Conservation (phyloP, 2,888 invertebrate species). For the Lysandra coridon region DNA sequence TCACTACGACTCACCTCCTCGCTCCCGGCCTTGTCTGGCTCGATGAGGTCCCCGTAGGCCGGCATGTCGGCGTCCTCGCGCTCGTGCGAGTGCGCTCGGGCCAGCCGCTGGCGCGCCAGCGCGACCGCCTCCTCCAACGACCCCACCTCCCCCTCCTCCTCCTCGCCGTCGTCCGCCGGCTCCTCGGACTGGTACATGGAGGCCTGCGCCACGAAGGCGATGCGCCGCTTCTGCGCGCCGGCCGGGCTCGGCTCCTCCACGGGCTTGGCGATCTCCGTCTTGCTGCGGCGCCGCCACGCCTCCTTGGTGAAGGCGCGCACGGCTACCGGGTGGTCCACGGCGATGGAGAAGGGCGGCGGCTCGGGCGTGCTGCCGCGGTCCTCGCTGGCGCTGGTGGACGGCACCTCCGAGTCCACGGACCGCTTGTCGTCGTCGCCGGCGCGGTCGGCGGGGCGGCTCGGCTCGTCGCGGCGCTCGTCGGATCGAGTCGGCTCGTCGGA, state of each 20-base stretch:
- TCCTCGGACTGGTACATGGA: conserved; percentile 78
- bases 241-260: conserved; percentile 73
- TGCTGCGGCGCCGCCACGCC: conserved; percentile 71
- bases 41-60: conserved; percentile 78
- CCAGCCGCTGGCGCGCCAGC: conserved; percentile 73
- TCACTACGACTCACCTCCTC: conserved; percentile 60
- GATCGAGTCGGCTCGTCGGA: not conserved
- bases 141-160: conserved; percentile 68
- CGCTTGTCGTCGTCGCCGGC: not conserved
- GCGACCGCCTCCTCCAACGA: conserved; percentile 78
- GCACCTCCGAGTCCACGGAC: conserved; percentile 4
- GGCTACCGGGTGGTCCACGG: conserved; percentile 73
- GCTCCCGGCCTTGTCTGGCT: conserved; percentile 59
- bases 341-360: conserved; percentile 52
- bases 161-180: conserved; percentile 70
- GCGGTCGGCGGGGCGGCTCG: not conserved
- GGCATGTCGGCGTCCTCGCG: conserved; percentile 72
- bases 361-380: conserved; percentile 32
- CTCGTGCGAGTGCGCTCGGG: conserved; percentile 59
- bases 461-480: not conserved
- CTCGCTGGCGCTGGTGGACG: conserved; percentile 9
- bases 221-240: conserved; percentile 70
- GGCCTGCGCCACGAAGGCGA: conserved; percentile 78
- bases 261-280: conserved; percentile 64
- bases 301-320: conserved; percentile 78